Conservation (phyloP, 2,113 vertebrate genomes). For the Ceuthmochares aereus region DNA sequence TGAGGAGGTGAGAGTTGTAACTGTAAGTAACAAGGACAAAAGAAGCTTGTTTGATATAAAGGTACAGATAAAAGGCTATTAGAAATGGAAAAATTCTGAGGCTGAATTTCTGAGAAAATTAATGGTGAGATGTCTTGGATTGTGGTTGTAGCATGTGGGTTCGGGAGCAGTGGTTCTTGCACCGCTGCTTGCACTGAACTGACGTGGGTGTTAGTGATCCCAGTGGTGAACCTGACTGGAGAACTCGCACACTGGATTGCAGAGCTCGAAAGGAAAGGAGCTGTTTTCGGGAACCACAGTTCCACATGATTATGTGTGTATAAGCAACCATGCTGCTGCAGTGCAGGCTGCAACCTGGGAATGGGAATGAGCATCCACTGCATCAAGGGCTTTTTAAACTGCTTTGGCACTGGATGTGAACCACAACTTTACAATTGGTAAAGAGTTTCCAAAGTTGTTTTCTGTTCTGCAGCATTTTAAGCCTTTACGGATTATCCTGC, state of each 20-base stretch:
- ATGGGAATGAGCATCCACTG: not conserved
- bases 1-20: not conserved
- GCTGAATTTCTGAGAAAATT: not conserved
- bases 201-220: rapidly evolving
- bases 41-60: not conserved
- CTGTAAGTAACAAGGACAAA: not conserved
- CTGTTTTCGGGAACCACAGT: not conserved
- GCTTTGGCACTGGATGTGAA: not conserved
- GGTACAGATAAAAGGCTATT: not conserved
- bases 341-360: not conserved
- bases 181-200: not conserved
- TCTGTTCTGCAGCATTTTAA: not conserved
- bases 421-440: not conserved
- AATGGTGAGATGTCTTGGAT: not conserved
- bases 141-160: not conserved
- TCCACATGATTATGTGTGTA: not conserved
- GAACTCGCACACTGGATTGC: not conserved
- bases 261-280: not conserved
- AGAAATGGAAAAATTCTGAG: not conserved
- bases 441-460: not conserved
- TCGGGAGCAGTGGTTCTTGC: not conserved
- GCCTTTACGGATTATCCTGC: not conserved
- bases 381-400: not conserved
- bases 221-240: not conserved
- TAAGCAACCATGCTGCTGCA: not conserved